Evolutionary conservation across 1,140 invertebrate species (phyloP), one percentile per base, ranked within the genome.

Genomic region (Papilio aristodemus): DNA sequence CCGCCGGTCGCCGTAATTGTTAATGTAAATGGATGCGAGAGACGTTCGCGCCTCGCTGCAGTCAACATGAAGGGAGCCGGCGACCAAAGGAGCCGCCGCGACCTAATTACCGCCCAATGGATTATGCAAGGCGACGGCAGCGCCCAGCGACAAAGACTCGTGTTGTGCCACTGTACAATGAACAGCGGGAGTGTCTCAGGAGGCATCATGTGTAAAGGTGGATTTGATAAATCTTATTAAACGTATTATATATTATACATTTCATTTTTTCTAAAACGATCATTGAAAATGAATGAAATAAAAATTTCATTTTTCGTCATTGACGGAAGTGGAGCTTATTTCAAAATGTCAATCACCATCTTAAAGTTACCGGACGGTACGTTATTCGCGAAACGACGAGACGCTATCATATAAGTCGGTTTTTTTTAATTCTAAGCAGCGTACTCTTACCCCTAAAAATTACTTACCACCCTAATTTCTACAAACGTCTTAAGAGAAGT

Each of bases 11-110:
- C 66, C 59, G 73, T 79, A 77, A 77, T 77, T 77, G 80, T 83
- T 71, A 79, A 74, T 76, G 71, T 81, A 80, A 83, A 87, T 84
- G 79, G 81, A 82, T 76, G 84, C 85, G 83, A 81, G 80, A 82
- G 78, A 74, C 67, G 74, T 89, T 91, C 87, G 85, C 89, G 89
- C 87, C 86, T 89, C 84, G 84, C 50, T 89, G 85, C 80, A 84
- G 85, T 85, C 87, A 84, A 81, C 81, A 79, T 81, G 76, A 82
- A 81, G 77, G 68, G 71, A 71, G 75, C 79, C 80, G 80, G 73
- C 25, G 50, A 39, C 76, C 70, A 84, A 85, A 86, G 85, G 73
- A 69, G 80, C 82, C 85, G 86, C 71, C 71, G 36, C 59, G 71
- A 74, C 66, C 79, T 84, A 84, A 87, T 86, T 88, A 83, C 71